Base-by-base conservation (phyloP, 2,113 vertebrate species). In the Coptodon rendalli region DNA sequence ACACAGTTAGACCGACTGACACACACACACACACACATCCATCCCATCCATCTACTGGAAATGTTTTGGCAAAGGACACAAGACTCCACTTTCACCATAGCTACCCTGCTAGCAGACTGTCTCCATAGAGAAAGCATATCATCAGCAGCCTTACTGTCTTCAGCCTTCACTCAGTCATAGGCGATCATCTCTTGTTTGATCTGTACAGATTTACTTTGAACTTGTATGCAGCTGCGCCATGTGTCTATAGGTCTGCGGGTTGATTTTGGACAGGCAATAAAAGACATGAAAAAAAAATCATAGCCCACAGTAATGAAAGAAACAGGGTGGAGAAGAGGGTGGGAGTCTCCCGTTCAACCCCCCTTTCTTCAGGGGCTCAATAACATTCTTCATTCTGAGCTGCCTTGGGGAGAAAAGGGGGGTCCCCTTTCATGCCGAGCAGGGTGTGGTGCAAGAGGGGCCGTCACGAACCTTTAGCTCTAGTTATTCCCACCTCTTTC, bases 391-490 rank as follows among this genome's bases (percentile, higher is more conserved):
- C 86, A 45, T 81, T 86, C 84, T 89, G 80, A 76, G 82, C 85
- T 31, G 93, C 93, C 89, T 92, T 84, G 76, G 90, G 91, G 93
- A 93, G 88, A 88, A 88, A 90, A 89, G 84, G 89, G 90, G 92
- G 91, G 91, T 95, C 90, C 92, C 84, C 84, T 96, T 96, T 94
- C 93, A 95, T 93, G 89, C 81, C 19, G 54, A 89, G 84, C 90
- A 89, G 93, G 91, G 90, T 92, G 93, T 91, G 94, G 93, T 89
- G 76, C 76, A 40, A 93, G 43, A 68, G 85, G 86, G 93, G 88
- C 89, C 87, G 89, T 88, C 79, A 89, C 86, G 87, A 93, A 87
- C 53, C 82, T 89, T 82, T 86, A 88, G 85, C 84, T 90, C 22
- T 43, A n/a, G 86, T 88, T 91, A 90, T 87, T 86, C 87, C 89